Evolutionary conservation across 2,113 vertebrate genomes (phyloP), one percentile per base, ranked within the genome.

Genomic region (Archocentrus centrarchus): DNA sequence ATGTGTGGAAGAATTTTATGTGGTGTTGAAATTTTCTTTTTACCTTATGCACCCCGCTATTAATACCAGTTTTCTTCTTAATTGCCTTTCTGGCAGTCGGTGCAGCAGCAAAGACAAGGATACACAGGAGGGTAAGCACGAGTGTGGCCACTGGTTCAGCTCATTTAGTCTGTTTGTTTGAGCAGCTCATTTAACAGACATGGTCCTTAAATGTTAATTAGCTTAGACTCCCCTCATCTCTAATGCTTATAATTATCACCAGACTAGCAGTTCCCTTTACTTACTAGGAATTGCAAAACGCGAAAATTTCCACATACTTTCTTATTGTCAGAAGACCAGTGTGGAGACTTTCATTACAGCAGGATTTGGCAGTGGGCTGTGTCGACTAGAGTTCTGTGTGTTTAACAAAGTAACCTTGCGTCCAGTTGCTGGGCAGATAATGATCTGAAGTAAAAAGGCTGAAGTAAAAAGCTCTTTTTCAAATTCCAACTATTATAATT

Each of bases 221-320:
- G 83, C 82, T 86, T 44, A 59, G 88, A 90, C 91, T 87, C 82
- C 81, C 13, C 22, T 81, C 86, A 79, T 88, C 81, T 86, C 86
- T 92, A 93, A 95, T 93, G 86, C 94, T 93, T 81, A 87, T 91
- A 93, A 94, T 95, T 94, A 95, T 93, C 95, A 93, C 92, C 86
- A 85, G 47, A 79, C 84, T 93, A 91, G 79, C 83, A 88, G 81
- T 82, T 93, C 83, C 70, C n/a, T 58, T 92, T 18, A 37, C 60
- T 92, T 17, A 50, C n/a, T 39, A 75, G 75, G 22, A 64, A 75
- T 55, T 37, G 79, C 47, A 84, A 57, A 84, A 59, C 2, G 32
- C 35, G 58, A 60, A 86, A 11, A 82, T 85, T 79, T 87, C 58
- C 68, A 88, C 80, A 76, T 39, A 20, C 22, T 62, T 86, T 81